phyloP scores from a whole-genome alignment of 2,113 vertebrate species.

The Lagenorhynchus albirostris region DNA sequence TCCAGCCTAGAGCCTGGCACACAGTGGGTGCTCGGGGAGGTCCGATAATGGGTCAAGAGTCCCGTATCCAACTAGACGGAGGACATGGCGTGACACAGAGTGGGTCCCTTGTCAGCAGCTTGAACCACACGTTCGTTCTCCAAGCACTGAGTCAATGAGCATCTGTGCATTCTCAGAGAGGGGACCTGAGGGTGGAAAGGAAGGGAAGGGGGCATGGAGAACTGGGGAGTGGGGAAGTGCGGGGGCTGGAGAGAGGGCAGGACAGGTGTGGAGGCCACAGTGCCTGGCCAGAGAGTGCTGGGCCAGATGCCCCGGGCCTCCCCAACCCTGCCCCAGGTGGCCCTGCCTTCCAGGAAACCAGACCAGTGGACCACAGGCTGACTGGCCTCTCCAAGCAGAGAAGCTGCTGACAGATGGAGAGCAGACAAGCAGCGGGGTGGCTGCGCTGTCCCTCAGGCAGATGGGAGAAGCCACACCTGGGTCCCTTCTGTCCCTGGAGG shows the following conservation, averaged over 20 bases:
- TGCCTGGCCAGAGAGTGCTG: neutral
- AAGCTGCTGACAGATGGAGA: neutral
- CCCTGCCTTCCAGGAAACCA: neutral
- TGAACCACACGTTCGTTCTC: neutral
- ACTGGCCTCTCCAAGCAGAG: neutral
- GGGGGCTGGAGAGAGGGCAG: neutral
- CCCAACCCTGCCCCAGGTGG: no score
- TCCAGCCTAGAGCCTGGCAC: neutral
- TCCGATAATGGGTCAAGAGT: no score
- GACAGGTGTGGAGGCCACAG: neutral
- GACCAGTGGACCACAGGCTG: neutral
- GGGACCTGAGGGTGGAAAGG: neutral
- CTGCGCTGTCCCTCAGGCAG: neutral
- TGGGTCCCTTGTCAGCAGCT: neutral
- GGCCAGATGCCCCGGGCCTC: neutral
- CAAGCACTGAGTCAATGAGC: neutral
- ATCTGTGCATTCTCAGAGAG: neutral
- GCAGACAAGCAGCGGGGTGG: no score
- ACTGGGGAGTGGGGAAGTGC: rapidly evolving
- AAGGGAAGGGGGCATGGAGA: neutral
- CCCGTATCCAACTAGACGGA: neutral
- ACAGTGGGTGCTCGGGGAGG: neutral
- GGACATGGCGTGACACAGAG: neutral
- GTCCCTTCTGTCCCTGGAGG: neutral
- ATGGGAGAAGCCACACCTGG: neutral